phyloP scores from a whole-genome alignment of 2,113 vertebrate species.

The Synchiropus splendidus region DNA sequence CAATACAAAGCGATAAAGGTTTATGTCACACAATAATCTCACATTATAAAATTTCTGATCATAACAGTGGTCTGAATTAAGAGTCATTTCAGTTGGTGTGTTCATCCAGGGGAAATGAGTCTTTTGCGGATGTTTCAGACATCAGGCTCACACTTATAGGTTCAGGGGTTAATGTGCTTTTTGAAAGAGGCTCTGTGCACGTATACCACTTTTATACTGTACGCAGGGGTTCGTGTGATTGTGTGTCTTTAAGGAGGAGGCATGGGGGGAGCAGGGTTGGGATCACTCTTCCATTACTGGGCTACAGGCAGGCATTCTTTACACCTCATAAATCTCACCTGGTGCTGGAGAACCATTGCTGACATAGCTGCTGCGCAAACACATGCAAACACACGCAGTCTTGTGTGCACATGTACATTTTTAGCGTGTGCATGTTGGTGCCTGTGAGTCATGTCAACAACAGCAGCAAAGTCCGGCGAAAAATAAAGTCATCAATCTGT shows the following conservation, averaged over 20 bases:
- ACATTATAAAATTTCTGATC: too few species aligned
- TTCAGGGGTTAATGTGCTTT: conserved; percentile 19
- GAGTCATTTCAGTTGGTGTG: conserved; percentile 38
- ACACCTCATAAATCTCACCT: conserved; percentile 69
- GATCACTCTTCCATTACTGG: conserved; percentile 36
- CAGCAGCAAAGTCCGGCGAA: conserved; percentile 23
- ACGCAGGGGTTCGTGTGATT: conserved; percentile 8
- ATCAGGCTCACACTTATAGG: conserved; percentile 33
- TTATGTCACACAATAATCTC: too few species aligned
- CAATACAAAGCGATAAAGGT: too few species aligned
- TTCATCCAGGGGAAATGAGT: conserved; percentile 21
- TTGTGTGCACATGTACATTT: conserved; percentile 7
- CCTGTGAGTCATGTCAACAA: conserved; percentile 17
- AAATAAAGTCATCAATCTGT: conserved; percentile 29
- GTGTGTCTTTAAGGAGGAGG: conserved; percentile 20
- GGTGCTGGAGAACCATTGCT: conserved; percentile 36
- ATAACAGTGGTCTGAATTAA: too few species aligned
- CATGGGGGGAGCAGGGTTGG: conserved; percentile 9
- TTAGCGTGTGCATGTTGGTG: conserved; percentile 4
- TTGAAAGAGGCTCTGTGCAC: neutral
- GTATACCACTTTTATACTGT: neutral
- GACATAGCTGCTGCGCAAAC: conserved; percentile 29
- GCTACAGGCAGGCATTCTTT: conserved; percentile 53
- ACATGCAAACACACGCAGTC: conserved; percentile 4
- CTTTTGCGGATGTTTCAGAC: conserved; percentile 25